Base-by-base conservation (phyloP, 30 jellyfish, hydroid and myxozoan genomes). In the Mastigias papua region DNA sequence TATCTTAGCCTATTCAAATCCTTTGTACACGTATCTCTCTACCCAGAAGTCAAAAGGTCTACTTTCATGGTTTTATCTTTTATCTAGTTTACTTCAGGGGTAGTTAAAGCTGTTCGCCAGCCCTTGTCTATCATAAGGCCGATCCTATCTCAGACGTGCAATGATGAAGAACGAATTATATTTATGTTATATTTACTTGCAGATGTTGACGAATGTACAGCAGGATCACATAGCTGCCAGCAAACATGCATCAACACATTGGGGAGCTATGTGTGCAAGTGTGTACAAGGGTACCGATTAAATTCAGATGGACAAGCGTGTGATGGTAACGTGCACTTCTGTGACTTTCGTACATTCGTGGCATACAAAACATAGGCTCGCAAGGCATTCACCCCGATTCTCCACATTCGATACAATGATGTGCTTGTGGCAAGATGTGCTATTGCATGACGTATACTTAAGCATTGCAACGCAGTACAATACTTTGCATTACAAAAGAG, bases 121-220 rank as follows among this genome's bases (percentile, higher is more conserved):
- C n/a, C n/a, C n/a, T n/a, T n/a, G n/a, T n/a, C n/a, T n/a, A n/a
- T n/a, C n/a, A n/a, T n/a, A n/a, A n/a, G n/a, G n/a, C n/a, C n/a
- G n/a, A n/a, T n/a, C n/a, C n/a, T n/a, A n/a, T n/a, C n/a, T n/a
- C n/a, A n/a, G n/a, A 37, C 54, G 54, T 37, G 11, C 11, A 3
- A 11, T 11, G 11, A 37, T 5, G 54, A 11, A 37, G 11, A 37
- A 11, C 11, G 54, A 11, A 3, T 37, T 37, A 37, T 11, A 11
- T 37, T 37, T 3, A 37, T 37, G 10, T 51, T 51, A n/a, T 37
- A 11, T 11, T 51, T 60, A 46, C 15, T 81, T 76, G 70, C 35
- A 90, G 97, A 90, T 68, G 67, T 90, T 48, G 42, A 90, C 22
- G 97, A 90, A 67, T 90, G 97, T 37, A 32, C 60, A 1, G 25